phyloP scores from a whole-genome alignment of 2,113 vertebrate species.

The Tachysurus vachellii region DNA sequence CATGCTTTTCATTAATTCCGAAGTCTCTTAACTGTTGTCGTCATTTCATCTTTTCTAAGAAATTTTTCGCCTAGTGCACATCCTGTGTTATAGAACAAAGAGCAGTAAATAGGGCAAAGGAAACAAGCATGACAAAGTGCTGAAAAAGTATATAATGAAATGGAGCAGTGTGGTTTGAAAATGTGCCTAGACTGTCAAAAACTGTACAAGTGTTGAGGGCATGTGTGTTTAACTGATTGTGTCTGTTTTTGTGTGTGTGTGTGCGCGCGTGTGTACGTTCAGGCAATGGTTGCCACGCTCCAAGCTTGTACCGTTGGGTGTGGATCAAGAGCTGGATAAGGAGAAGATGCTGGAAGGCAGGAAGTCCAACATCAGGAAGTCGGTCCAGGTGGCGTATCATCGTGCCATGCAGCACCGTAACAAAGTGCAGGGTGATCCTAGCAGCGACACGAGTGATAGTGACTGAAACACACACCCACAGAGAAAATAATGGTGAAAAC shows the following conservation, averaged over 20 bases:
- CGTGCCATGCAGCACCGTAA: constrained; percentile 98
- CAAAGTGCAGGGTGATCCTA: constrained; percentile 97
- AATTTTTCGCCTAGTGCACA: neutral
- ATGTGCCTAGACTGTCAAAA: neutral
- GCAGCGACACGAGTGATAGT: constrained; percentile 91
- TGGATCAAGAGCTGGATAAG: constrained; percentile 97
- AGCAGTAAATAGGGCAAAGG: constrained; percentile 42
- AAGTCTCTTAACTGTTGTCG: neutral
- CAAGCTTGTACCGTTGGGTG: constrained; percentile 93
- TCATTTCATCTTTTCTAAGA: neutral
- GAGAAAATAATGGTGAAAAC: neutral
- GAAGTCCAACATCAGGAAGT: constrained; percentile 98
- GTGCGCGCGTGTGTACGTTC: constrained; percentile 47
- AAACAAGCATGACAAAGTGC: constrained; percentile 23
- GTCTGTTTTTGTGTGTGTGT: constrained; percentile 8
- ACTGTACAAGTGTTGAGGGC: neutral
- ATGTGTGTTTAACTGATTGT: neutral
- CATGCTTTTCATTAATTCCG: too few relatives aligned
- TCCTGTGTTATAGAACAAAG: constrained; percentile 37
- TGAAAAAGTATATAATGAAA: constrained; percentile 9
- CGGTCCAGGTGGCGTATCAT: constrained; percentile 96
- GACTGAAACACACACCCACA: constrained; percentile 43
- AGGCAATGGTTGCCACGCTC: constrained; percentile 99
- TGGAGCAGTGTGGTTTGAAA: constrained; percentile 27
- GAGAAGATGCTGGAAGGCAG: constrained; percentile 98